Evolutionary conservation across 2,888 invertebrate genomes (phyloP).

Genomic region (Marronus borbonicus): DNA sequence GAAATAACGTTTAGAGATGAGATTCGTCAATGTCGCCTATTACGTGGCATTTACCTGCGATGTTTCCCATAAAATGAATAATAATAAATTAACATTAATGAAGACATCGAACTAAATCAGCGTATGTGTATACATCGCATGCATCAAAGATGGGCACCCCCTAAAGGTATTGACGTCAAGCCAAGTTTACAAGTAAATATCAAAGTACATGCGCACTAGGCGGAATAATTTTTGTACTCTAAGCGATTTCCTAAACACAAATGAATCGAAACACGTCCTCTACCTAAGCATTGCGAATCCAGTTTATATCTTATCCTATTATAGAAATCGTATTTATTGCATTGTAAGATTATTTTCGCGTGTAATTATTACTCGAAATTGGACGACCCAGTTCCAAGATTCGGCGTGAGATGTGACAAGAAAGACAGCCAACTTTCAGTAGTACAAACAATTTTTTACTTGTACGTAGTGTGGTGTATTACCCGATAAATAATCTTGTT

Average conservation of each 20-base stretch:
- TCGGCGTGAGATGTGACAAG: conserved; percentile 51
- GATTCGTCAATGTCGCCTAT: background rate
- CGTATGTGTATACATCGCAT: conserved; percentile 10
- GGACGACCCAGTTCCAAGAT: conserved; percentile 53
- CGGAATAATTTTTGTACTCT: conserved; percentile 11
- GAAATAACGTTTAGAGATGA: no score
- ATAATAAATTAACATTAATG: conserved; percentile 28
- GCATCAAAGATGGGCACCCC: conserved; percentile 45
- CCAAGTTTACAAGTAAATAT: conserved; percentile 53
- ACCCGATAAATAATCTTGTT: conserved; percentile 48
- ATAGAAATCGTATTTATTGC: background rate
- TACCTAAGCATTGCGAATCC: background rate
- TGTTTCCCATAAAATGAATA: conserved; percentile 6
- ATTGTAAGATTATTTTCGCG: conserved; percentile 31
- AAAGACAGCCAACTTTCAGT: conserved; percentile 53
- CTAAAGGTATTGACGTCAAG: conserved; percentile 53
- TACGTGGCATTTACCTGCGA: background rate
- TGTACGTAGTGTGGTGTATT: conserved; percentile 34
- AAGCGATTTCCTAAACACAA: conserved; percentile 14
- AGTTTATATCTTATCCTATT: background rate
- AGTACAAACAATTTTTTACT: conserved; percentile 52
- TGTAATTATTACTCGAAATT: conserved; percentile 48
- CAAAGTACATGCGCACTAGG: conserved; percentile 47
- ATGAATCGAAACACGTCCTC: background rate
- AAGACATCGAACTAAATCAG: conserved; percentile 8